Evolutionary conservation across 2,113 vertebrate species (phyloP).

Genomic region (Bettongia penicillata): DNA sequence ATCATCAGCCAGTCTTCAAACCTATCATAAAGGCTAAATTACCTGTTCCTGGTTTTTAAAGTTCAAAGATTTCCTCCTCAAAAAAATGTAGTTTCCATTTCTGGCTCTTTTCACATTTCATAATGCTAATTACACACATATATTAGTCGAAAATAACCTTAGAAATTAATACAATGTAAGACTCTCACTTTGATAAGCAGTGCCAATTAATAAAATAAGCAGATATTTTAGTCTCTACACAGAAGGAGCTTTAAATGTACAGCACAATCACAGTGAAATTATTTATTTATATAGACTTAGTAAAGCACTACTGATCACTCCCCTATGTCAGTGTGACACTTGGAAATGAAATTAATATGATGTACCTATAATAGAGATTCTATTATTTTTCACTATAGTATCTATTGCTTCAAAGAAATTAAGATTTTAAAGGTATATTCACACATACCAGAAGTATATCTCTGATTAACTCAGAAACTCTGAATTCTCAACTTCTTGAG

Average conservation of each 20-base stretch:
- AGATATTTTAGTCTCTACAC: neutral
- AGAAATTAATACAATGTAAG: conserved; percentile 31
- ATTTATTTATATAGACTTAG: conserved; percentile 45
- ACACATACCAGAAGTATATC: conserved; percentile 12
- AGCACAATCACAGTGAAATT: neutral
- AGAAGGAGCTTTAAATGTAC: neutral
- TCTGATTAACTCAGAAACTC: neutral
- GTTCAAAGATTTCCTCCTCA: neutral
- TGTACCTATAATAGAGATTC: conserved; percentile 32
- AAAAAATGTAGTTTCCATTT: neutral
- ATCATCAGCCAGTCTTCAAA: conserved; percentile 25
- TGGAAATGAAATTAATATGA: conserved; percentile 24
- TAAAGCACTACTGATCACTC: neutral
- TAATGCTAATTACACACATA: conserved; percentile 34
- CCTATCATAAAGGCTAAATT: conserved; percentile 43
- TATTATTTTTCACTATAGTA: conserved; percentile 17
- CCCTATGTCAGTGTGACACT: neutral
- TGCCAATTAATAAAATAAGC: neutral
- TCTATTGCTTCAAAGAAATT: neutral
- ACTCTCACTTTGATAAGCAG: neutral
- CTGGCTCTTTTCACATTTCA: conserved; percentile 17
- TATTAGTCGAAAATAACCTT: conserved; percentile 34
- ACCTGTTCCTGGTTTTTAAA: conserved; percentile 44
- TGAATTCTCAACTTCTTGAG: conserved; percentile 23
- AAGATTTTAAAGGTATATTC: conserved; percentile 9